A percentile compares a stretch with the other conserved stretches of the same genome.
Evolutionary conservation across 35 echinoderm and acorn worm genomes (phyloP).

Genomic region (Apostichopus japonicus): DNA sequence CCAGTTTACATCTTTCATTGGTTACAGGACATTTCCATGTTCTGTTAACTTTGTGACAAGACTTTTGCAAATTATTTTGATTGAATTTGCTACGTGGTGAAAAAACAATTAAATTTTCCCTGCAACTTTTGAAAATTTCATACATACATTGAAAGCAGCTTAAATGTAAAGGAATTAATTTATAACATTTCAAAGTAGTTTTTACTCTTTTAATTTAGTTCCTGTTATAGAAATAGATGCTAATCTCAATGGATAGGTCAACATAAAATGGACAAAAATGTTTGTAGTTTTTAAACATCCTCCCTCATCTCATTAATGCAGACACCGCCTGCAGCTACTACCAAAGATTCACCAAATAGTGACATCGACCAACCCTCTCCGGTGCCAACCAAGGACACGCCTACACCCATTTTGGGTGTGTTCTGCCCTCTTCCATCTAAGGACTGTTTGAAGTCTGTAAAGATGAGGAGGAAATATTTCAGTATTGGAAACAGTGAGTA

Average conservation of each 20-base stretch:
- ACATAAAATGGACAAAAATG: neutral
- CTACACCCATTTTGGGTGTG: neutral
- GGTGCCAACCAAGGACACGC: neutral
- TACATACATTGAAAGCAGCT: neutral
- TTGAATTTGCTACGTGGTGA: neutral
- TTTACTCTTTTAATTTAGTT: no score
- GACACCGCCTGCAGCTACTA: constrained; percentile 4
- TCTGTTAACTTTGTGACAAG: neutral
- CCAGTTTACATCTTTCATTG: neutral
- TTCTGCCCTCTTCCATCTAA: constrained; percentile 69
- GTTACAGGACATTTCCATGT: neutral
- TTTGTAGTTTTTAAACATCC: neutral
- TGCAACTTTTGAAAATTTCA: no score
- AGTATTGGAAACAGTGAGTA: constrained; percentile 48
- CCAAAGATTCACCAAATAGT: constrained; percentile 13
- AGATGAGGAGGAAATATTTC: constrained; percentile 54
- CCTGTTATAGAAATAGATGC: no score
- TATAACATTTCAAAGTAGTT: no score
- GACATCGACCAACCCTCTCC: neutral
- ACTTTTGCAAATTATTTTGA: neutral
- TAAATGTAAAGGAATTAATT: neutral
- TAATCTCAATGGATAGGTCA: no score
- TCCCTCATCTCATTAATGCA: neutral
- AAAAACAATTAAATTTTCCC: no score
- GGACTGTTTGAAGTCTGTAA: constrained; percentile 47